Evolutionary conservation across 2,888 invertebrate species (phyloP), one percentile per base, ranked within the genome.

Genomic region (Pseudeuparius sepicola): DNA sequence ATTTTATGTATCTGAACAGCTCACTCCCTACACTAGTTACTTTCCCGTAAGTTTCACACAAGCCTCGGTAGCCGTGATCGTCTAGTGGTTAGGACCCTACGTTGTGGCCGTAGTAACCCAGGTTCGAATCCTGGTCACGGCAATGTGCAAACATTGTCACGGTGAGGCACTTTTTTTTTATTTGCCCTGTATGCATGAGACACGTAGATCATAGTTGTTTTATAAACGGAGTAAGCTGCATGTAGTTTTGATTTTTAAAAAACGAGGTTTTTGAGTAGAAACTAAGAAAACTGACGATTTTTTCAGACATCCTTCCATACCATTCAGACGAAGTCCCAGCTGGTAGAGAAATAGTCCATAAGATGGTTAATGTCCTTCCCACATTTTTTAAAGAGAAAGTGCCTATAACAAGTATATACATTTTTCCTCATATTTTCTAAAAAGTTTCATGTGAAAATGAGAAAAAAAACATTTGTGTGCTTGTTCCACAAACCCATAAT

Each of bases 321-420:
- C 79, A 78, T 55, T 40, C 43, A 3, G 77, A 72, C 49, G 75
- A 75, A 46, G 72, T 76, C 4, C 71, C 66, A 42, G 66, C 76
- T 13, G 83, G 82, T 44, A 73, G 78, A 34, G 83, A 86, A 59
- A 94, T 97, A 63, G 73, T 96, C 47, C 73, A 80, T 48, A 79
- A 86, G 47, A 76, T 96, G 17, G 75, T 88, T 41, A 86, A 92
- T 54, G 78, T 96, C n/a, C 73, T 94, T 9, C 63, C 92, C 47
- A 90, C 92, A 57, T 93, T 79, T 65, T 78, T 97, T 40, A 79
- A 81, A 53, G 75, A 43, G 12, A 43, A 43, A 41, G 39, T 43
- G 37, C 43, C 43, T 37, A 33, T n/a, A n/a, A n/a, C 36, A 20
- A 43, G 43, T 43, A 43, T 17, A 43, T 41, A 26, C 28, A 4